phyloP scores from a whole-genome alignment of 2,888 invertebrate genomes.

The Stenodema calcarata region DNA sequence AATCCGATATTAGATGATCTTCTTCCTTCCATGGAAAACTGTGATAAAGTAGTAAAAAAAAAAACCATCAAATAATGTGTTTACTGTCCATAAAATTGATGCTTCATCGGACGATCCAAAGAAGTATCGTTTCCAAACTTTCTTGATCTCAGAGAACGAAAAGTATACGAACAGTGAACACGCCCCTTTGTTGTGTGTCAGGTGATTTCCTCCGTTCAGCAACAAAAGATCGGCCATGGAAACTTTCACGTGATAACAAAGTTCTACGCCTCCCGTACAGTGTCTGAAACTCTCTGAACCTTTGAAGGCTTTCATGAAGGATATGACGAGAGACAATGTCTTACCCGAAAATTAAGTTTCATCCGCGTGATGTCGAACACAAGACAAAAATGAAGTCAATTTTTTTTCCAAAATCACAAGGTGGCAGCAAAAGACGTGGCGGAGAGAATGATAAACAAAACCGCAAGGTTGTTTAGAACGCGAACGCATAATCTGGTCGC shows the following conservation, averaged over 20 bases:
- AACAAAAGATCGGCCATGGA: neutral
- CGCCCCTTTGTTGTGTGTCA: neutral
- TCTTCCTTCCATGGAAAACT: too few relatives aligned
- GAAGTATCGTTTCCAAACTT: too few relatives aligned
- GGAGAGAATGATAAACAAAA: neutral
- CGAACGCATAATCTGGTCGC: neutral
- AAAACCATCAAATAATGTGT: too few relatives aligned
- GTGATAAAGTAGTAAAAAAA: too few relatives aligned
- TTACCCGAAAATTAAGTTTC: neutral
- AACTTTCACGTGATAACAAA: neutral
- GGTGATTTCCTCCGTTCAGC: neutral
- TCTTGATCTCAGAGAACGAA: too few relatives aligned
- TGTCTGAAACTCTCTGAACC: neutral
- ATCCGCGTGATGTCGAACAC: neutral
- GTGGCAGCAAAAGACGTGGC: neutral
- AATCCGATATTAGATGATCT: too few relatives aligned
- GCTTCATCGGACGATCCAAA: too few relatives aligned
- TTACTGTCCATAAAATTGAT: too few relatives aligned
- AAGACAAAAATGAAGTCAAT: neutral
- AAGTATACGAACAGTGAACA: too few relatives aligned
- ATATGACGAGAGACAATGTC: neutral
- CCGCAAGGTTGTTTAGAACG: neutral
- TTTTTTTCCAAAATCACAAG: neutral
- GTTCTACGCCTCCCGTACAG: neutral
- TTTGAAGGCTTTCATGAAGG: neutral